These are phyloP conservation scores for Mola mola DNA, from an alignment of 2,113 vertebrate genomes.

Conservation along the genomic window DNA sequence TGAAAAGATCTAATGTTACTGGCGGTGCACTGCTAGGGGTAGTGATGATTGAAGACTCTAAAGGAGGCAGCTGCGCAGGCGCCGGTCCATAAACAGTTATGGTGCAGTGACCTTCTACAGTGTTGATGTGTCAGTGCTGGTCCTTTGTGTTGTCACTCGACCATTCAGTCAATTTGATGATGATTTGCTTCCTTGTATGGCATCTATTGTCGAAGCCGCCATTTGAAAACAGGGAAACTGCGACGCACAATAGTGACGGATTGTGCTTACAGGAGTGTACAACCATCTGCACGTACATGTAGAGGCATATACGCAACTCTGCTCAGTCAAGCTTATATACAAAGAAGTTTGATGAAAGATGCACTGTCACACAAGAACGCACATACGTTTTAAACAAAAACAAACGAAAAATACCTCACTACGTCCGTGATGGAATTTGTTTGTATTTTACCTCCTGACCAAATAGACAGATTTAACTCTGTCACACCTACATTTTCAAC, in stretches of 20 bases:
- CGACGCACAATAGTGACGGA: constrained; percentile 30
- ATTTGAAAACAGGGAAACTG: constrained; percentile 28
- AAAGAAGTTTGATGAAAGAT: constrained; percentile 20
- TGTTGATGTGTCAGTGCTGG: constrained; percentile 60
- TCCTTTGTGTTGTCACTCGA: constrained; percentile 62
- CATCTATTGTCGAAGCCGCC: constrained; percentile 38
- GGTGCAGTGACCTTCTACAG: constrained; percentile 54
- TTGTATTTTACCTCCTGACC: no score
- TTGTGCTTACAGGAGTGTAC: constrained; percentile 17
- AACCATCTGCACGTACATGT: constrained; percentile 24
- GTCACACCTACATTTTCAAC: no score
- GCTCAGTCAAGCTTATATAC: constrained; percentile 14
- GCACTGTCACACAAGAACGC: background rate
- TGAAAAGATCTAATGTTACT: background rate
- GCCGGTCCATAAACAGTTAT: constrained; percentile 58
- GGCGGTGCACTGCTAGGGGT: background rate
- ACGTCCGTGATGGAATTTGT: no score
- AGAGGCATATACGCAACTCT: constrained; percentile 28
- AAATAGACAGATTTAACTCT: no score
- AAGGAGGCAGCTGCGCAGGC: constrained; percentile 66
- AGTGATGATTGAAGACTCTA: constrained; percentile 55
- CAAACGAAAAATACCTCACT: no score
- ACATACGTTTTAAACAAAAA: background rate
- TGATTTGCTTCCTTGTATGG: constrained; percentile 58
- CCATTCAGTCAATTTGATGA: constrained; percentile 45